Evolutionary conservation across 2,888 invertebrate genomes (phyloP), one percentile per base, ranked within the genome.

Genomic region (Catocala sponsa): DNA sequence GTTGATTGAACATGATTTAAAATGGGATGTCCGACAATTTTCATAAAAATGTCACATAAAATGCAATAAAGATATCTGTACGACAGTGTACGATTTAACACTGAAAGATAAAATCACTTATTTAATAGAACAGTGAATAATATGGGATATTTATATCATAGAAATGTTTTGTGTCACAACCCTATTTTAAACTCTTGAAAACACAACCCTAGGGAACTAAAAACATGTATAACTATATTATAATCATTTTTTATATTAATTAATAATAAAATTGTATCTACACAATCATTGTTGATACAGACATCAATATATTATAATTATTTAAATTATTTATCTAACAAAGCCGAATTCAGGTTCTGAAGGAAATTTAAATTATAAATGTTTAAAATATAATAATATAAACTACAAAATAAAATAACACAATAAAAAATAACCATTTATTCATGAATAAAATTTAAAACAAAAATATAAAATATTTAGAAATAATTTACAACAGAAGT

Each of bases 401-500:
- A 41, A 47, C 32, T 1, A 50, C 2, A 63, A 73, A 63, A 70
- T 69, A 68, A 70, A 72, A 61, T 53, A 69, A 55, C 57, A 70
- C 48, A 68, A 55, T 72, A 15, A 46, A 74, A 77, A 78, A 64
- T 74, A 71, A 78, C 64, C 68, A 66, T 81, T 77, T 81, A 81
- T 74, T 81, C 33, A 52, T 64, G 50, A 71, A 76, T 65, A 70
- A 75, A 75, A 70, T 60, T 71, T 72, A 81, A 81, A 78, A 79
- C 79, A 81, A 81, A 75, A 77, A 67, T 68, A 75, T 62, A 66
- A 72, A 79, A 72, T 68, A 52, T 51, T 10, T 55, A 61, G 60
- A 71, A 77, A 76, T 75, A 79, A 81, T 82, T 83, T 87, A 87
- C 84, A 89, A 86, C 83, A 84, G 77, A 80, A 72, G 61, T 72